Evolutionary conservation across 2,888 invertebrate genomes (phyloP).

Genomic region (Schizaphis graminum): DNA sequence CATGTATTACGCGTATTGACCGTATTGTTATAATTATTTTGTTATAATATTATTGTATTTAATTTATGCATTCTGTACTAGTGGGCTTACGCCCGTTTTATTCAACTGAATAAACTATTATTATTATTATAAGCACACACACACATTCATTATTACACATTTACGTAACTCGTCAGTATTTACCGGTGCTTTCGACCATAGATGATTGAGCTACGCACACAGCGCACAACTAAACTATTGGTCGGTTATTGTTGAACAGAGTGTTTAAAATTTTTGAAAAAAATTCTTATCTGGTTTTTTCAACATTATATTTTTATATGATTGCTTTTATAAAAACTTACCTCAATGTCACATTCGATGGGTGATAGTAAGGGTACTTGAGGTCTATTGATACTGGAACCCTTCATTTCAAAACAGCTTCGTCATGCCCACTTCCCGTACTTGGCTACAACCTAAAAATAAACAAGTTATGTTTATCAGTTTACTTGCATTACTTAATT

Average conservation of each 20-base stretch:
- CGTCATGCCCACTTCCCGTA: constrained; percentile 10
- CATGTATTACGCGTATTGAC: too few species aligned
- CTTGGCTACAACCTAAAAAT: neutral
- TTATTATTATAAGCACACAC: neutral
- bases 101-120: too few species aligned
- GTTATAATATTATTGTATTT: too few species aligned
- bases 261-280: neutral
- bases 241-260: neutral
- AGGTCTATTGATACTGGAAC: constrained; percentile 34
- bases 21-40: too few species aligned
- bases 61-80: too few species aligned
- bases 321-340: constrained; percentile 30
- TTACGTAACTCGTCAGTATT: neutral
- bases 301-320: neutral
- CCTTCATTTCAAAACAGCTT: constrained; percentile 45
- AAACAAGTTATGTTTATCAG: neutral
- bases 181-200: neutral
- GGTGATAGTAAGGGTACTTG: constrained; percentile 19
- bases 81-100: too few species aligned
- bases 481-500: neutral
- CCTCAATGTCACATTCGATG: constrained; percentile 1
- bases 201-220: neutral
- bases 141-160: neutral
- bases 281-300: neutral
- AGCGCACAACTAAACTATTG: neutral